Conservation (phyloP, 2,797 vertebrate species). For the Acanthurus leucopareius region DNA sequence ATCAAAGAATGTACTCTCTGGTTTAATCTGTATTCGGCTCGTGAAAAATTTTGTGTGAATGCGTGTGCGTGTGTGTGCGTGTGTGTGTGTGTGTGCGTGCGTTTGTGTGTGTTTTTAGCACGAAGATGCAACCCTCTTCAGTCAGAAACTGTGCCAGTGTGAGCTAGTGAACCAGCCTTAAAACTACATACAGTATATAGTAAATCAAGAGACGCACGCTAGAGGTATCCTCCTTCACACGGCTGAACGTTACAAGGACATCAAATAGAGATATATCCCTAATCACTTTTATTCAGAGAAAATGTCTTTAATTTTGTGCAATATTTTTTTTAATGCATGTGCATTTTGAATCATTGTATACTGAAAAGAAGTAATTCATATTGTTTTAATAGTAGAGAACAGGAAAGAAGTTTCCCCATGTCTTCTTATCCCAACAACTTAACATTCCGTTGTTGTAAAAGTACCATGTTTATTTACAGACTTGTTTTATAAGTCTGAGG, state of each 20-base stretch:
- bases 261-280: conserved; percentile 71
- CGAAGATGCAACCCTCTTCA: conserved; percentile 81
- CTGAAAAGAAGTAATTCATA: conserved; percentile 75
- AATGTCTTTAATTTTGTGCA: conserved; percentile 92
- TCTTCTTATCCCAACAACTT: conserved; percentile 86
- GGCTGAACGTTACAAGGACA: conserved; percentile 70
- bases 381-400: conserved; percentile 86
- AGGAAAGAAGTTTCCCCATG: conserved; percentile 53
- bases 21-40: conserved; percentile 64
- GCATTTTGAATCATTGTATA: conserved; percentile 91
- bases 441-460: conserved; percentile 92
- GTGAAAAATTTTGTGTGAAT: conserved; percentile 48
- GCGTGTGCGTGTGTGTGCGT: conserved; percentile 9
- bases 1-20: conserved; percentile 81
- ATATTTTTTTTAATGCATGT: conserved; percentile 96
- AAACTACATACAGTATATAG: conserved; percentile 75
- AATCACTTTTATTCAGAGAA: conserved; percentile 80
- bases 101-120: conserved; percentile 71
- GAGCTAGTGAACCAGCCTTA: conserved; percentile 95
- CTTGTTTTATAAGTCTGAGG: conserved; percentile 99
- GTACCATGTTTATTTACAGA: conserved; percentile 91
- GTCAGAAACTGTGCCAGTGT: conserved; percentile 91
- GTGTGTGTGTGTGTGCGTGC: conserved; percentile 22
- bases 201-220: conserved; percentile 80
- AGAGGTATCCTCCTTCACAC: conserved; percentile 67